Base-by-base conservation (phyloP, 2,888 invertebrate species). In the Drosophila monieri region DNA sequence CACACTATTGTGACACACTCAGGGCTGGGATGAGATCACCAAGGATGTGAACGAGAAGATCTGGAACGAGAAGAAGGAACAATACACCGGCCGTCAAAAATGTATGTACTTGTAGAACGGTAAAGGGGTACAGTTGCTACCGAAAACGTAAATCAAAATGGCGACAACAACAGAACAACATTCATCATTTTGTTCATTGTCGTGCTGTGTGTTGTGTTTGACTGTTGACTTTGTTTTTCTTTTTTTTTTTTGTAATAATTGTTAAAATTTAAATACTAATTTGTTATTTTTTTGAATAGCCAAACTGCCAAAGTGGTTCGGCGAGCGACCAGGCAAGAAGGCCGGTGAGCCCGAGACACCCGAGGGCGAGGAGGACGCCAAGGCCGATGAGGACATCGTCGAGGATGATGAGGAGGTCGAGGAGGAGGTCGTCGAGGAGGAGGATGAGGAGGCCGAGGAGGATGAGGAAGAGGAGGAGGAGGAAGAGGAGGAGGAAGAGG, bases 301-400 rank as follows among this genome's bases (percentile, higher is more conserved):
- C 94, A 95, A 96, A 94, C 93, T 97, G 93, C 97, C 97, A 89
- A 97, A 97, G 93, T 97, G 97, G 97, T 97, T 97, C 94, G 97
- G 97, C 89, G 97, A 97, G 93, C 94, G 97, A 93, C 97, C 97
- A 81, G 97, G 97, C 94, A 97, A 97, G 93, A 97, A 97, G 94
- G 92, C 95, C 92, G 97, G 96, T 78, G 97, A 96, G 78, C 95
- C 95, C 78, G 97, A 97, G 81, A 96, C 97, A 89, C 97, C 97
- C 74, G 97, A 97, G 89, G 97, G 97, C 85, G 97, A 97, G 92
- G 97, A 97, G 90, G 96, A 96, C 91, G 95, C 95, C 90, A 96
- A 96, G 93, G 95, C 94, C 76, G 94, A 94, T 77, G 95, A 94
- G 68, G 95, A 95, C 75, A 94, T 94, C 74, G 95, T 95, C 79